These are phyloP conservation scores for Hydrophis major DNA, from an alignment of 2,797 vertebrate genomes.

Conservation along the genomic window DNA sequence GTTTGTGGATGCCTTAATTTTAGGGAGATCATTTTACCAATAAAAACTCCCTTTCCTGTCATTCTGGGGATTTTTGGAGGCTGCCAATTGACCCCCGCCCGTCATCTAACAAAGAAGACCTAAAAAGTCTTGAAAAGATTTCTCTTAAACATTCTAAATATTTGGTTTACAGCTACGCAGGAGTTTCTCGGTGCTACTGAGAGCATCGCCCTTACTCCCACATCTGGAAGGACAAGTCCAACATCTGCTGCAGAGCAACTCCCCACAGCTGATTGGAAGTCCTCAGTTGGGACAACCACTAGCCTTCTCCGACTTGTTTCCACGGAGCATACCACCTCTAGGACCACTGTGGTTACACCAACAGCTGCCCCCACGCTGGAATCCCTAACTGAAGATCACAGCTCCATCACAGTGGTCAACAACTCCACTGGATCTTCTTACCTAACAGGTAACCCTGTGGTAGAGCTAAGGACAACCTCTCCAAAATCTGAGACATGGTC, in stretches of 20 bases:
- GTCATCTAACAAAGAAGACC: neutral
- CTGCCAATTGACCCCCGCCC: neutral
- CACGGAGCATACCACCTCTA: fast-evolving
- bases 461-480: neutral
- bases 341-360: fast-evolving
- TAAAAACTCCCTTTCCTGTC: neutral
- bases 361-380: fast-evolving
- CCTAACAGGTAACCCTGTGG: neutral
- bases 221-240: neutral
- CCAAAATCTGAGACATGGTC: too few relatives aligned
- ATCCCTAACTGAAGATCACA: neutral
- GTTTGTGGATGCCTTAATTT: neutral
- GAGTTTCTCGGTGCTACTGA: neutral
- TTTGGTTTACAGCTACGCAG: neutral
- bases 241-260: neutral
- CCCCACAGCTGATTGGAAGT: fast-evolving
- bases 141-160: neutral
- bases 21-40: neutral
- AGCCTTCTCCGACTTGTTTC: fast-evolving
- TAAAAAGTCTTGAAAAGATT: neutral
- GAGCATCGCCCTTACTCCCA: too few relatives aligned
- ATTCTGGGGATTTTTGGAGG: neutral
- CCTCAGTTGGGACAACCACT: neutral
- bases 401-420: fast-evolving
- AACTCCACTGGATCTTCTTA: neutral